phyloP scores from a whole-genome alignment of 2,113 vertebrate species.

The Glaucomys volans region DNA sequence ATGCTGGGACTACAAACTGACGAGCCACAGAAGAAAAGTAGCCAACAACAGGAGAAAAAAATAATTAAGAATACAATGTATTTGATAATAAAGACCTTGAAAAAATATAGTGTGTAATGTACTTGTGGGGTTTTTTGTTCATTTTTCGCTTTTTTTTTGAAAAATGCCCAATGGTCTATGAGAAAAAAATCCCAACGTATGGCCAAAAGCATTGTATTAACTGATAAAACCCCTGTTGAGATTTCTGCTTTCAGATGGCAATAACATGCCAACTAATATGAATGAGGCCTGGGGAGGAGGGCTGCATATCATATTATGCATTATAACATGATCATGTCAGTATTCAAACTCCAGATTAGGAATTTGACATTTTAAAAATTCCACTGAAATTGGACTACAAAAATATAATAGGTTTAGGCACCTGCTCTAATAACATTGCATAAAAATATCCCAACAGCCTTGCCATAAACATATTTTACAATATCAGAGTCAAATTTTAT shows the following conservation, averaged over 20 bases:
- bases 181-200: constrained; percentile 61
- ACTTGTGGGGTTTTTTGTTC: neutral
- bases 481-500: constrained; percentile 92
- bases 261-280: neutral
- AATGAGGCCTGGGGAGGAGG: neutral
- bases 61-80: constrained; percentile 10
- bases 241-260: constrained; percentile 42
- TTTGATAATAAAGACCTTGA: neutral
- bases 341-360: constrained; percentile 60
- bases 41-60: neutral
- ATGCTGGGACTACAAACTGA: constrained; percentile 36
- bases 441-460: constrained; percentile 86
- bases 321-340: neutral
- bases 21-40: neutral
- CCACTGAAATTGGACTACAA: constrained; percentile 80
- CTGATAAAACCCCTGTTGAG: constrained; percentile 75
- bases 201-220: constrained; percentile 73
- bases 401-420: constrained; percentile 83
- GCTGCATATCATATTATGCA: neutral
- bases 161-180: neutral
- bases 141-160: neutral
- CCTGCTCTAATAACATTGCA: constrained; percentile 81
- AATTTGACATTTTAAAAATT: constrained; percentile 81
- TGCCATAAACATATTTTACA: constrained; percentile 92
- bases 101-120: neutral